These are phyloP conservation scores for Lineus longissimus DNA, from an alignment of 1,140 invertebrate genomes.

Conservation along the genomic window DNA sequence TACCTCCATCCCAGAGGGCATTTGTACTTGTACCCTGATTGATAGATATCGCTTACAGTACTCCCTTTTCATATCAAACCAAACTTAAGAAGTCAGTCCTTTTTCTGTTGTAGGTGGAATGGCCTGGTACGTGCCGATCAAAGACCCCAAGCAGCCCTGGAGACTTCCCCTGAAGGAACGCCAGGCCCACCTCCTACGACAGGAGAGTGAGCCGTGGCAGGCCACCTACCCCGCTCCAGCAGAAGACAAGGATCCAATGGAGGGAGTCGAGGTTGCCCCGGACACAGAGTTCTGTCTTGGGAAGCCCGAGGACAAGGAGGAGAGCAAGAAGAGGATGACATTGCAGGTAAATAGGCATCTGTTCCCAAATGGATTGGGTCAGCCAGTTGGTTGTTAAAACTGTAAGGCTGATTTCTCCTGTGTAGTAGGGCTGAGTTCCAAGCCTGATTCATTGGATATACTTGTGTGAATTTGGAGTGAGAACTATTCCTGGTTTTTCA, in stretches of 20 bases:
- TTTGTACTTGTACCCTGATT: too few relatives aligned
- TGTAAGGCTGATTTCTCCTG: too few relatives aligned
- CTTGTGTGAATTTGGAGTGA: too few relatives aligned
- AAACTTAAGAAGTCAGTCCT: too few relatives aligned
- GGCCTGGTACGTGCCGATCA: conserved; percentile 38
- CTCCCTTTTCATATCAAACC: too few relatives aligned
- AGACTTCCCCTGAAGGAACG: conserved; percentile 33
- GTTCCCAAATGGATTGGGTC: not conserved
- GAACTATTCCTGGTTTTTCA: too few relatives aligned
- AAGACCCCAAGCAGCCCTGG: conserved; percentile 28
- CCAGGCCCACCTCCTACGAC: conserved; percentile 26
- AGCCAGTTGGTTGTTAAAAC: too few relatives aligned
- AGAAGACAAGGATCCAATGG: not conserved
- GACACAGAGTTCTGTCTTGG: not conserved
- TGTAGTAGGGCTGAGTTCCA: too few relatives aligned
- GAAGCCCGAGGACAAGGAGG: not conserved
- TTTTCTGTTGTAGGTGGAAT: conserved; percentile 11
- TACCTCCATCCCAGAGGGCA: too few relatives aligned
- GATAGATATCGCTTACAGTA: too few relatives aligned
- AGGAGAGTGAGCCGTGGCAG: conserved; percentile 22
- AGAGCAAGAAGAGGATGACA: not conserved
- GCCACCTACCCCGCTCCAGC: not conserved
- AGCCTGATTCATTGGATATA: too few relatives aligned
- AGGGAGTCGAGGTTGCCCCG: not conserved
- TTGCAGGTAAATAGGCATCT: not conserved